A percentile compares a stretch with the other conserved stretches of the same genome.
Evolutionary conservation across 2,888 invertebrate species (phyloP).

Genomic region (Acanthacorydalis orientalis): DNA sequence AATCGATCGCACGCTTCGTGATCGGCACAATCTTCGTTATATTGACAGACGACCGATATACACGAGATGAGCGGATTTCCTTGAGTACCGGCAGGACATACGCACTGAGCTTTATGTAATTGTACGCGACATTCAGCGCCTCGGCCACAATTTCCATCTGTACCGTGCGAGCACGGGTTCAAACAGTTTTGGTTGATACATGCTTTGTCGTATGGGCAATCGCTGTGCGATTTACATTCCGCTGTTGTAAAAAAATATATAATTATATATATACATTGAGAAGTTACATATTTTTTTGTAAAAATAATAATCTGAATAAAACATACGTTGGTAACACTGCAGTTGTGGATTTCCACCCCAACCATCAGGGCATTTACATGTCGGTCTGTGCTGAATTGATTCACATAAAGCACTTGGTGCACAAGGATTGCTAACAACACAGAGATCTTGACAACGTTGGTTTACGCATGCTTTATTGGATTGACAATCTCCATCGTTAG

Average conservation of each 20-base stretch:
- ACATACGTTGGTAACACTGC: slow-evolving; percentile 73
- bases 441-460: slow-evolving; percentile 66
- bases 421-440: slow-evolving; percentile 58
- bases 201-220: slow-evolving; percentile 72
- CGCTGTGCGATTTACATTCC: slow-evolving; percentile 59
- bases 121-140: slow-evolving; percentile 60
- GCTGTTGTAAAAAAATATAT: slow-evolving; percentile 31
- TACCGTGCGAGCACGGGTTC: slow-evolving; percentile 52
- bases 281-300: not conserved
- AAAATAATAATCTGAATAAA: not conserved
- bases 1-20: slow-evolving; percentile 70
- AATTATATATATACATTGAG: slow-evolving; percentile 1
- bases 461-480: slow-evolving; percentile 64
- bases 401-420: slow-evolving; percentile 66
- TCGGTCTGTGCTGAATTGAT: slow-evolving; percentile 59
- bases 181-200: slow-evolving; percentile 67
- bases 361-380: slow-evolving; percentile 68
- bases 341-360: slow-evolving; percentile 79
- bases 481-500: slow-evolving; percentile 56
- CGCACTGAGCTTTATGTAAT: slow-evolving; percentile 63
- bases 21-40: slow-evolving; percentile 76
- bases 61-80: slow-evolving; percentile 71
- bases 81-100: slow-evolving; percentile 70
- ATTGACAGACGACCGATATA: slow-evolving; percentile 67
- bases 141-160: slow-evolving; percentile 51